Conservation (phyloP, 2,113 vertebrate genomes). For the Thymallus thymallus region DNA sequence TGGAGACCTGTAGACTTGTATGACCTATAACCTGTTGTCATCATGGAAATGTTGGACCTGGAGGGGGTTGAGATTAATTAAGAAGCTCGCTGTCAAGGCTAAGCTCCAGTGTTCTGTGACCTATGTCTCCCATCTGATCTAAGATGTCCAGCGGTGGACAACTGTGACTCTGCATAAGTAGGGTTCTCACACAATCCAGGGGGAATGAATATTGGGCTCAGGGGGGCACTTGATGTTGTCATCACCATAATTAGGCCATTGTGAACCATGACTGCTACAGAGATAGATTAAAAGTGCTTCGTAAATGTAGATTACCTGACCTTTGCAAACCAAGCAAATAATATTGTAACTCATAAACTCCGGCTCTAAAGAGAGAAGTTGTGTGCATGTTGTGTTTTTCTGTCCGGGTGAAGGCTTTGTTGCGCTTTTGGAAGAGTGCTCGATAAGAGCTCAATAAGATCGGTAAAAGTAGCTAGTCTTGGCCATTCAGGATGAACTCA, state of each 20-base stretch:
- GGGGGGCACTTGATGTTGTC: constrained; percentile 71
- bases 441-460: no score
- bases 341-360: constrained; percentile 33
- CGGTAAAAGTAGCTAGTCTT: no score
- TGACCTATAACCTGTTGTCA: constrained; percentile 48
- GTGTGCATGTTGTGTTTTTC: neutral
- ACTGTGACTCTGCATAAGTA: constrained; percentile 69
- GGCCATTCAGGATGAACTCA: no score
- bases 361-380: neutral
- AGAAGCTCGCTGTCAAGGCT: constrained; percentile 50
- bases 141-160: constrained; percentile 41
- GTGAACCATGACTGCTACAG: constrained; percentile 68
- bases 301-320: constrained; percentile 65
- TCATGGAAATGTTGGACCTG: constrained; percentile 40
- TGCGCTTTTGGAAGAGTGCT: no score
- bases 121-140: constrained; percentile 44
- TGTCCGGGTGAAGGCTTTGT: neutral
- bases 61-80: constrained; percentile 62
- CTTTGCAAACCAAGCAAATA: constrained; percentile 69
- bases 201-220: constrained; percentile 55
- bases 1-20: constrained; percentile 4
- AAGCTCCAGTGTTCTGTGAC: constrained; percentile 42
- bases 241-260: constrained; percentile 75
- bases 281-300: constrained; percentile 71
- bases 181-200: constrained; percentile 44